These are phyloP conservation scores for Grammomys surdaster DNA, from an alignment of 2,113 vertebrate genomes.

Conservation along the genomic window DNA sequence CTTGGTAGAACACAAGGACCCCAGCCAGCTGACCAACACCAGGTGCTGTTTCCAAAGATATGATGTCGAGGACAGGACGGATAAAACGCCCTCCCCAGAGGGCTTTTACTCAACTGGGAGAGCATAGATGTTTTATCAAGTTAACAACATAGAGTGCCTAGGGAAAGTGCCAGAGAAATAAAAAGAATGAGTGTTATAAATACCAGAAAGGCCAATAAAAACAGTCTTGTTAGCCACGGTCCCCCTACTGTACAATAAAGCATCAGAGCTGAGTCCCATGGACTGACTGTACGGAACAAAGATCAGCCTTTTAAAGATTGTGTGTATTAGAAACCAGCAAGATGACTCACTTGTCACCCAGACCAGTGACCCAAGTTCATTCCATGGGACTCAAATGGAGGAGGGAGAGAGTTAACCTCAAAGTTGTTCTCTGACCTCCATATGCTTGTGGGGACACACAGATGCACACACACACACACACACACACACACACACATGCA, in stretches of 20 bases:
- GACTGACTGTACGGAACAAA: neutral
- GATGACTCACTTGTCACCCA: neutral
- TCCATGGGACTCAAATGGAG: neutral
- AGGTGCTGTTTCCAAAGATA: neutral
- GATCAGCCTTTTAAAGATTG: neutral
- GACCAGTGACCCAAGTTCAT: neutral
- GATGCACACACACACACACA: rapidly evolving
- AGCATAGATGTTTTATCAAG: neutral
- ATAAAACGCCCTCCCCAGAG: neutral
- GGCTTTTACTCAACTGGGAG: neutral
- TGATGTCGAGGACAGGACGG: neutral
- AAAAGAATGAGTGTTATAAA: constrained; percentile 24
- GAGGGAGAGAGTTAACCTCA: neutral
- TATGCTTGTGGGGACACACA: no score
- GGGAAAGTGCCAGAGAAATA: constrained; percentile 5
- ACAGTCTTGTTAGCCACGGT: neutral
- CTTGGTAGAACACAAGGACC: neutral
- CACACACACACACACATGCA: neutral
- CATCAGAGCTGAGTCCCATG: neutral
- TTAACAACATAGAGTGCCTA: neutral
- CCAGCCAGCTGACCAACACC: neutral
- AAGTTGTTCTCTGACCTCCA: neutral
- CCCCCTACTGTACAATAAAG: neutral
- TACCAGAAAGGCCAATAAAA: constrained; percentile 11
- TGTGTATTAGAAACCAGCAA: neutral